Percentiles rank a stretch among this genome's conserved stretches.
These are phyloP conservation scores for Gasterosteus aculeatus DNA, from an alignment of 2,113 vertebrate genomes.

Conservation along the genomic window DNA sequence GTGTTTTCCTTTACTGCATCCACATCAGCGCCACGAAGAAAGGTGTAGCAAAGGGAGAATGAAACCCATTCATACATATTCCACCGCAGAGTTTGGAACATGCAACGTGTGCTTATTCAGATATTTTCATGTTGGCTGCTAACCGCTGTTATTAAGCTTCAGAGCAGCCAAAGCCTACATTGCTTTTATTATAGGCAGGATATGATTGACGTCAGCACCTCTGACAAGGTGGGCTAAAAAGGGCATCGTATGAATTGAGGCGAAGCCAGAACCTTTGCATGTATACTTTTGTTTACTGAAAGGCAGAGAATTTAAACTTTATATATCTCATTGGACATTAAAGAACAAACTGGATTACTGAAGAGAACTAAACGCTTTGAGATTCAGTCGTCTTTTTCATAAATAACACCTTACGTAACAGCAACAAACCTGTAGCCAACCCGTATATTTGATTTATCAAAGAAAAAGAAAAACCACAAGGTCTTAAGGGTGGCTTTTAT, in stretches of 20 bases:
- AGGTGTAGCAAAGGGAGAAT: constrained; percentile 28
- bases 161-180: constrained; percentile 45
- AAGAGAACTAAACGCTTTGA: constrained; percentile 2
- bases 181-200: constrained; percentile 43
- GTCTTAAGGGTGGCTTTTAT: constrained; percentile 27
- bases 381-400: not conserved
- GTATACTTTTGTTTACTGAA: constrained; percentile 15
- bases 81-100: constrained; percentile 2
- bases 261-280: constrained; percentile 18
- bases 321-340: not conserved
- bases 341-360: constrained; percentile 12
- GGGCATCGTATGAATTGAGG: constrained; percentile 41
- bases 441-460: constrained; percentile 32
- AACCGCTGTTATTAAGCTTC: constrained; percentile 42
- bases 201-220: constrained; percentile 59
- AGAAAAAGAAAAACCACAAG: constrained; percentile 9
- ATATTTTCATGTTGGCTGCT: constrained; percentile 39
- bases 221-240: constrained; percentile 38
- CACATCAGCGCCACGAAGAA: constrained; percentile 12
- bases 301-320: not conserved
- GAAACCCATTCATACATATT: constrained; percentile 34
- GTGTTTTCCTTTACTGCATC: constrained; percentile 14
- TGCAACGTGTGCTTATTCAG: constrained; percentile 31
- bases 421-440: not conserved
- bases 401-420: not conserved